Percentiles rank a stretch among this genome's conserved stretches.
Evolutionary conservation across 2,797 vertebrate genomes (phyloP).

Genomic region (Hippocampus kuda): DNA sequence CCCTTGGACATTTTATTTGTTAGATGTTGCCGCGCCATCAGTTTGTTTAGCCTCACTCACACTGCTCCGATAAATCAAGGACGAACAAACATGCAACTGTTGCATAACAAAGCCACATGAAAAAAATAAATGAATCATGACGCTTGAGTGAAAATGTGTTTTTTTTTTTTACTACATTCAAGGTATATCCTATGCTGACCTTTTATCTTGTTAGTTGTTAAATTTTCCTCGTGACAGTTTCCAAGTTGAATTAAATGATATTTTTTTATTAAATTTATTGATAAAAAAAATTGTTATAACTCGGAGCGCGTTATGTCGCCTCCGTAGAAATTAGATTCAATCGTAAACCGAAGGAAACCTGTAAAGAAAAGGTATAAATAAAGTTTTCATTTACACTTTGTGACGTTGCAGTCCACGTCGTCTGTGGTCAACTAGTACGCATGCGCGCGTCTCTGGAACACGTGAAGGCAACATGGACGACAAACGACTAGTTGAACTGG

Average conservation of each 20-base stretch:
- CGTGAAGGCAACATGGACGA: constrained; percentile 62
- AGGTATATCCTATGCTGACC: not conserved
- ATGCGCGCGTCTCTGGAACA: constrained; percentile 25
- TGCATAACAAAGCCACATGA: constrained; percentile 71
- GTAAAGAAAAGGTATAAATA: constrained; percentile 23
- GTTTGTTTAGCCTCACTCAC: constrained; percentile 56
- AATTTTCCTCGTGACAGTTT: too few species aligned
- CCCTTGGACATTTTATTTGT: constrained; percentile 44
- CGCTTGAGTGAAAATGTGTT: constrained; percentile 57
- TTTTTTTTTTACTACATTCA: not conserved
- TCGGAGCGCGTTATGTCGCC: not conserved
- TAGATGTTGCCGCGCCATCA: constrained; percentile 47
- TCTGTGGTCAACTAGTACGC: constrained; percentile 11
- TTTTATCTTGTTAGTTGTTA: not conserved
- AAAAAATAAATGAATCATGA: constrained; percentile 82
- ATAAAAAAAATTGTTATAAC: too few species aligned
- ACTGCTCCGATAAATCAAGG: constrained; percentile 54
- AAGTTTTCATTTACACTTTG: constrained; percentile 26
- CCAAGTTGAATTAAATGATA: too few species aligned
- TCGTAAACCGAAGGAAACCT: not conserved
- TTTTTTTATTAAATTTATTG: too few species aligned
- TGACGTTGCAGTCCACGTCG: constrained; percentile 11
- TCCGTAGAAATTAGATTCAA: too few species aligned
- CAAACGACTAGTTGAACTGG: constrained; percentile 18
- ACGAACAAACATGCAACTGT: constrained; percentile 68